These are phyloP conservation scores for Iguana delicatissima DNA, from an alignment of 2,797 vertebrate species.

Conservation along the genomic window DNA sequence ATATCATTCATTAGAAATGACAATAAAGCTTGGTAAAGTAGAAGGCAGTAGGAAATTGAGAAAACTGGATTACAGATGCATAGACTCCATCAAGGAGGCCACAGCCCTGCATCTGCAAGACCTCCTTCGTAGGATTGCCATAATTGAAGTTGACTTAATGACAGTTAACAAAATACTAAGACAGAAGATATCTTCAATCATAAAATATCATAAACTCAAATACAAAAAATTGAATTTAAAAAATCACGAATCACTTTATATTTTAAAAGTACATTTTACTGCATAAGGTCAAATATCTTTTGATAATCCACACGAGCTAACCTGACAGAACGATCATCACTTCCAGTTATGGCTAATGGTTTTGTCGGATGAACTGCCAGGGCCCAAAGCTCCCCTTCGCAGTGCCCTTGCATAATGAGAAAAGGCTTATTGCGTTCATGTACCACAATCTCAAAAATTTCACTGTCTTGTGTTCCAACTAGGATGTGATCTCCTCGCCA, in stretches of 20 bases:
- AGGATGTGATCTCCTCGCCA: conserved; percentile 98
- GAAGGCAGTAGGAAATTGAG: no score
- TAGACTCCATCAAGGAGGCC: no score
- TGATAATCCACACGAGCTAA: conserved; percentile 60
- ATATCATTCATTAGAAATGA: no score
- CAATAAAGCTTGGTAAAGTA: no score
- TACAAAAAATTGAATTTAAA: background rate
- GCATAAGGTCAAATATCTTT: background rate
- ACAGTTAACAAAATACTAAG: no score
- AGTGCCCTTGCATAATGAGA: conserved; percentile 99
- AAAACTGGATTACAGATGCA: no score
- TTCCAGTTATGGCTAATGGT: conserved; percentile 97
- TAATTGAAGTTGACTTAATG: no score
- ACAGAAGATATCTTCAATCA: background rate
- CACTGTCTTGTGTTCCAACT: conserved; percentile 97
- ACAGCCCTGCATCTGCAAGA: no score
- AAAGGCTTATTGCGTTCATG: conserved; percentile 98
- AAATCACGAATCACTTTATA: background rate
- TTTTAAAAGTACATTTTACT: background rate
- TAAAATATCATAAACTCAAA: background rate
- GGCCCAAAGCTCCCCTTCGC: conserved; percentile 98
- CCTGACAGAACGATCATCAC: conserved; percentile 98
- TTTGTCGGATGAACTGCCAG: conserved; percentile 96
- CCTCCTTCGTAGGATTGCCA: no score
- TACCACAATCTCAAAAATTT: conserved; percentile 99